A percentile compares a stretch with the other conserved stretches of the same genome.
These are phyloP conservation scores for Lampris megalopsis DNA, from an alignment of 2,113 vertebrate genomes.

Conservation along the genomic window DNA sequence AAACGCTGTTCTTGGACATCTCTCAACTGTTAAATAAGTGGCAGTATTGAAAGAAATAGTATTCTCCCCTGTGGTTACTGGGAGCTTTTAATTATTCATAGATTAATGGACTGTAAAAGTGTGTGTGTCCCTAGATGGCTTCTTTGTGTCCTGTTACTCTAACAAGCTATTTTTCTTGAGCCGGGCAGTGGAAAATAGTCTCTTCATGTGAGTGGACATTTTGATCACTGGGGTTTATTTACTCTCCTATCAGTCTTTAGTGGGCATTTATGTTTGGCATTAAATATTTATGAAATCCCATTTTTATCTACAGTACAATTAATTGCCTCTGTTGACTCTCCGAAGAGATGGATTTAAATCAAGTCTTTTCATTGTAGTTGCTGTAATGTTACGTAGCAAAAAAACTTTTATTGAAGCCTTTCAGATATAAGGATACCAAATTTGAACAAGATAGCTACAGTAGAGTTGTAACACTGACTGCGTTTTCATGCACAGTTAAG, in stretches of 20 bases:
- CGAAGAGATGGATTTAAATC: constrained; percentile 20
- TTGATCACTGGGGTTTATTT: constrained; percentile 41
- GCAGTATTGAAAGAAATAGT: constrained; percentile 71
- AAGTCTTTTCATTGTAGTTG: neutral
- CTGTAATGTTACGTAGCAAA: neutral
- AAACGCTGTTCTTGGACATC: constrained; percentile 37
- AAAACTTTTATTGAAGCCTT: neutral
- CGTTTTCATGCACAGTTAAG: too few relatives aligned
- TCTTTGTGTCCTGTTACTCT: constrained; percentile 68
- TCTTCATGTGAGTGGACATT: constrained; percentile 27
- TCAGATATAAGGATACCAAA: neutral
- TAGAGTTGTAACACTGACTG: neutral
- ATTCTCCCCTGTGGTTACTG: constrained; percentile 68
- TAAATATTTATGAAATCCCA: constrained; percentile 36
- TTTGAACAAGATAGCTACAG: neutral
- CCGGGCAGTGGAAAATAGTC: constrained; percentile 46
- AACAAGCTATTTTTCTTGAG: constrained; percentile 66
- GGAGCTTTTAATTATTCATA: constrained; percentile 78
- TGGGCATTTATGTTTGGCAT: constrained; percentile 21
- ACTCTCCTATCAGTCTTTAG: constrained; percentile 47
- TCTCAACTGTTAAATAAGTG: constrained; percentile 57
- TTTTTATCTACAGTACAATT: constrained; percentile 4
- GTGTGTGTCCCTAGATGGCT: constrained; percentile 71
- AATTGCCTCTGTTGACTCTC: too few relatives aligned
- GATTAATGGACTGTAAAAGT: constrained; percentile 80